Evolutionary conservation across 2,113 vertebrate genomes (phyloP), one percentile per base, ranked within the genome.

Genomic region (Pseudorectes ferrugineus): DNA sequence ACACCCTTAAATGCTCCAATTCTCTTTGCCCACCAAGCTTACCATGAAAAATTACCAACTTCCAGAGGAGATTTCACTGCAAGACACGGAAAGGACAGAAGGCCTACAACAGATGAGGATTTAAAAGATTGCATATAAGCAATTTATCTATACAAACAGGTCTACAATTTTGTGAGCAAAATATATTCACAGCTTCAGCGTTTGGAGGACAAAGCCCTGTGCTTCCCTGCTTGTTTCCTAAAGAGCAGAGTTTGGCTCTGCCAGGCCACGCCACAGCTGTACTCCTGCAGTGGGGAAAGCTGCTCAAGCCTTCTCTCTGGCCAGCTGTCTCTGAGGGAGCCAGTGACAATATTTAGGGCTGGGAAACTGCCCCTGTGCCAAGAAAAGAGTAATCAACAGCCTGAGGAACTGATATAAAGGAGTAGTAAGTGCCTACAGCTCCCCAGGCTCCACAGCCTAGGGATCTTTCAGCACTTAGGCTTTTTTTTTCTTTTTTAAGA

Each of bases 281-380:
- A 5, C 28, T 54, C 38, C 58, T 42, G 54, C 23, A 42, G 23
- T 3, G 29, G 9, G 11, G 3, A 52, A 72, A 71, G 71, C 66
- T 42, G 81, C 22, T 75, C 51, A 7, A 0, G 14, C 58, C 71
- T 33, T 22, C 77, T 40, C 20, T 49, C 43, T 0, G 0, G 13
- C 31, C 72, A 68, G 63, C 85, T 82, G 35, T 40, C 49, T 51
- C 73, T 17, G 0, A 46, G 65, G n/a, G 20, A 84, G 66, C 51
- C 66, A 48, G 57, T 6, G 67, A 84, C 46, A 54, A 15, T 9
- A 33, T 38, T 13, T 6, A 73, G 55, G 59, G 59, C 55, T 51
- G 35, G 65, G 48, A 84, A 94, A 78, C 1, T 28, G 35, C 66
- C 57, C n/a, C 28, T n/a, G 42, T 49, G 71, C 59, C 72, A 77